Base-by-base conservation (phyloP, 1,140 invertebrate genomes). In the Manduca sexta region DNA sequence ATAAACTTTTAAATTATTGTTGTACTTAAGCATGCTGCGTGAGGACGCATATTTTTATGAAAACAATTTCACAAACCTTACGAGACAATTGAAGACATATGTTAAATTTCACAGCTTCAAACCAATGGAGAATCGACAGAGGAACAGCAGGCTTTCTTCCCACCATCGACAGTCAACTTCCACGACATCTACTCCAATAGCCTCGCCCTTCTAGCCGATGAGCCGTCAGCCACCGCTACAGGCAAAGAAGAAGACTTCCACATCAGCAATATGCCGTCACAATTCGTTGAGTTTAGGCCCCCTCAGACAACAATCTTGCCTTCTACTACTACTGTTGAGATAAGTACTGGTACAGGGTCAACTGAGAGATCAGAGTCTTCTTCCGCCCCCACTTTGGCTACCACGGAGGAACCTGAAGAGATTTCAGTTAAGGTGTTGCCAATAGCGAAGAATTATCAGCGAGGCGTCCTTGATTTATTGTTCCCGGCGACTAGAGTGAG, bases 391-490 rank as follows among this genome's bases (percentile, higher is more conserved):
- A 37, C 38, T 34, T 34, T 40, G 10, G 50, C 26, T 6, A 45
- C 44, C 5, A 64, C 53, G 8, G 57, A 53, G 39, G 52, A 66
- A 40, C 29, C 53, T 8, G 52, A 65, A 33, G 54, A 56, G 0
- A 13, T 2, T 1, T 17, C 41, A 3, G 13, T 50, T 8, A 60
- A 48, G 46, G 46, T 58, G 1, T 31, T 60, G 15, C 63, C 61
- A 6, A 51, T 64, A 34, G 45, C 26, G 18, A 52, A 48, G 12
- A 48, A 64, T 4, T 47, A 55, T 5, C 61, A 69, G 37, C 59
- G 59, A 49, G 72, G 74, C 1, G 59, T 78, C 1, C 48, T 78
- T 15, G 74, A 78, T 45, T 42, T 78, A 7, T 48, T 78, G 0
- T 63, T 75, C 13, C 74, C 74, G 8, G 49, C 68, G 3, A 37